Evolutionary conservation across 2,797 vertebrate genomes (phyloP), one percentile per base, ranked within the genome.

Genomic region (Thaleichthys pacificus): DNA sequence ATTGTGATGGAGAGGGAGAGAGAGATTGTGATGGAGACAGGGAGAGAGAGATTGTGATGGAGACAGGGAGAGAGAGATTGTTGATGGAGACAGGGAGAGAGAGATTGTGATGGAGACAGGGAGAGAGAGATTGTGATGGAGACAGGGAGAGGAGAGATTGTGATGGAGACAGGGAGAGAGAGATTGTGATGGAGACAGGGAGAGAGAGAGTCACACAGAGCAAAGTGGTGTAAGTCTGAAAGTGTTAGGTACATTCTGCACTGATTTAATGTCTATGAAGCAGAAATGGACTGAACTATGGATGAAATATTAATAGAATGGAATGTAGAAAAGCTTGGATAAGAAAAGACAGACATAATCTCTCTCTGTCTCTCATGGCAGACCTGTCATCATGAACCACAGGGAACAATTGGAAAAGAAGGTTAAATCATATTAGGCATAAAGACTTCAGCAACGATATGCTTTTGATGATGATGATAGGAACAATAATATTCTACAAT

Each of bases 291-390:
- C 86, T 89, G 89, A 91, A 90, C 88, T 92, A 90, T 85, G 69
- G 77, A 90, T 91, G 84, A 91, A 93, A 91, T 91, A 92, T 91
- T 91, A 88, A 92, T 90, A 85, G 75, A 69, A 22, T 68, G 77
- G 83, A 89, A 89, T 83, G 85, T 85, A 73, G 81, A 84, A 87
- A 88, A 85, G 84, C 86, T 77, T 35, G 85, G 86, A 85, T 75
- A 80, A 81, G 84, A 84, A 87, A 82, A 76, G 78, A 77, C 32
- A 66, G 86, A 89, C 86, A 88, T 81, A 80, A 89, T 86, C 83
- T 82, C 87, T 89, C 80, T 85, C 87, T 88, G 82, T 84, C 80
- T 82, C 61, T 73, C 76, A n/a, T 82, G 79, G 61, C 75, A 80
- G 47, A 73, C 61, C 74, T 63, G 81, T 82, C 85, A 83, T 81